Evolutionary conservation across 1,140 invertebrate species (phyloP).

Genomic region (Eupristina koningsbergeri): DNA sequence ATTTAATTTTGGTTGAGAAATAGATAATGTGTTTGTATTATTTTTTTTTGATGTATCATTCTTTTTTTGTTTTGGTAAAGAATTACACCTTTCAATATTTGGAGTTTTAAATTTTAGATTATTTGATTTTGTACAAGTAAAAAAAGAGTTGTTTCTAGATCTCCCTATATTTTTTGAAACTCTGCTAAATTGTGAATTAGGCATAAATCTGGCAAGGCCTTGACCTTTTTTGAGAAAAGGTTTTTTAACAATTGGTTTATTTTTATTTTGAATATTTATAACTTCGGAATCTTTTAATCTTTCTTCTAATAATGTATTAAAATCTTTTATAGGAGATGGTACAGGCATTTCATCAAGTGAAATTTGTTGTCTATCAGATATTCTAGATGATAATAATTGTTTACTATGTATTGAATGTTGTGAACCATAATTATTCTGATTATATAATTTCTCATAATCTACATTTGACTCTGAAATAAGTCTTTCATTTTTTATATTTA

Average conservation of each 20-base stretch:
- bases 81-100: slow-evolving; percentile 43
- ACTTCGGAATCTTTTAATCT: slow-evolving; percentile 59
- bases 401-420: slow-evolving; percentile 55
- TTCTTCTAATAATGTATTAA: slow-evolving; percentile 68
- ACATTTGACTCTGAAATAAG: background rate
- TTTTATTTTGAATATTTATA: slow-evolving; percentile 21
- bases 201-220: slow-evolving; percentile 68
- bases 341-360: slow-evolving; percentile 69
- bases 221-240: slow-evolving; percentile 72
- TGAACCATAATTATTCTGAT: slow-evolving; percentile 35
- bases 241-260: slow-evolving; percentile 54
- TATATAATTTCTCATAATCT: slow-evolving; percentile 33
- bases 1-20: slow-evolving; percentile 54
- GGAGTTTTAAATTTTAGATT: slow-evolving; percentile 28
- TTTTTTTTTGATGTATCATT: slow-evolving; percentile 41
- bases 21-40: slow-evolving; percentile 40
- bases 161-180: slow-evolving; percentile 5
- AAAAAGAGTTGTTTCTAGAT: slow-evolving; percentile 65
- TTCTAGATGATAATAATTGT: slow-evolving; percentile 53
- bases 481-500: slow-evolving; percentile 22
- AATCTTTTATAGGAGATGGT: slow-evolving; percentile 69
- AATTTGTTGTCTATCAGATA: slow-evolving; percentile 37
- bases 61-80: slow-evolving; percentile 47
- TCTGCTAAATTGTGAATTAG: slow-evolving; percentile 46
- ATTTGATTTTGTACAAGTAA: slow-evolving; percentile 41